Percentiles rank a stretch among this genome's conserved stretches.
Conservation (phyloP, 2,888 invertebrate species). For the Ophioninae sp. region DNA sequence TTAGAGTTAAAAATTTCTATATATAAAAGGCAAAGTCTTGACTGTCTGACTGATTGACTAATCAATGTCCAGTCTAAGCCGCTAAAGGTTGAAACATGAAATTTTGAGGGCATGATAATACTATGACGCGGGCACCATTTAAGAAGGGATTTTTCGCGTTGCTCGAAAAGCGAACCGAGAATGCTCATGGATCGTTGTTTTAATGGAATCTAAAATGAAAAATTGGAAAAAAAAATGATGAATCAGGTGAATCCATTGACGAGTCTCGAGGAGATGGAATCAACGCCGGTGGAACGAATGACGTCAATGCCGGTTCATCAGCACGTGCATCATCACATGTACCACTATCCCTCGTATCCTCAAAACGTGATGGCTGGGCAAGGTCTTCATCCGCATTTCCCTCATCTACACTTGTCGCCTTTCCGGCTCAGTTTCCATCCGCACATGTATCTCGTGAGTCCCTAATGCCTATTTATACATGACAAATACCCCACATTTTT, state of each 20-base stretch:
- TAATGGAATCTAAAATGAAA: not conserved
- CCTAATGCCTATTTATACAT: not conserved
- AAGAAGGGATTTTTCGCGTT: not conserved
- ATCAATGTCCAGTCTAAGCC: too few species aligned
- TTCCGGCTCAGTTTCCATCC: constrained; percentile 83
- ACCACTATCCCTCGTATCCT: constrained; percentile 85
- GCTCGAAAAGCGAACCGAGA: not conserved
- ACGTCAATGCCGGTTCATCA: constrained; percentile 81
- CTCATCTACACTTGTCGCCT: constrained; percentile 83
- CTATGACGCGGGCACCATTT: too few species aligned
- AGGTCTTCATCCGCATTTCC: constrained; percentile 71
- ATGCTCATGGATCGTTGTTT: not conserved
- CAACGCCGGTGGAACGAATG: constrained; percentile 67
- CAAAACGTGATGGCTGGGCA: constrained; percentile 61
- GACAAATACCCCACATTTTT: not conserved
- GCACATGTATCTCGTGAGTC: constrained; percentile 68
- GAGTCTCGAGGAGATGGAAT: constrained; percentile 67
- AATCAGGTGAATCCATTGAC: constrained; percentile 81
- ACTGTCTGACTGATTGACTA: too few species aligned
- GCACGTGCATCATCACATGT: constrained; percentile 90
- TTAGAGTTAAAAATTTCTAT: not conserved
- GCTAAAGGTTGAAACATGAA: too few species aligned
- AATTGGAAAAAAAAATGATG: constrained; percentile 56
- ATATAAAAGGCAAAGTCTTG: too few species aligned
- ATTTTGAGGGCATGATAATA: too few species aligned